Base-by-base conservation (phyloP, 35 echinoderm and acorn worm genomes). In the Apostichopus parvimensis region DNA sequence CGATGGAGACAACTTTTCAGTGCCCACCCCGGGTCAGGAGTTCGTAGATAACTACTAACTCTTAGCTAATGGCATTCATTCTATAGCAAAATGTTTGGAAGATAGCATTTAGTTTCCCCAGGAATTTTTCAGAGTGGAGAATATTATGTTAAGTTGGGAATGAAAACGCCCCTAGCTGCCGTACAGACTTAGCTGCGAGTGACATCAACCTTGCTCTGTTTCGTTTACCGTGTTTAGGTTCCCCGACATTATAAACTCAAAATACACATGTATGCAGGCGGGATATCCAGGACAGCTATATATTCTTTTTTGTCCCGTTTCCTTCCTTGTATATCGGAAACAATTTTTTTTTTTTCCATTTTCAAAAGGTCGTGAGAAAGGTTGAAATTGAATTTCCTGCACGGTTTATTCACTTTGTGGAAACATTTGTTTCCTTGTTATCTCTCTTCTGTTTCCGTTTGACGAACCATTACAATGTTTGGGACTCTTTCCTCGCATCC, bases 321-420 rank as follows among this genome's bases (percentile, higher is more conserved):
- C 79, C 79, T 82, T 82, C 79, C 79, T 82, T 82, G 79, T 82
- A 54, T 56, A 82, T 82, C 45, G 79, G 79, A 82, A 82, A 56
- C 55, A 56, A 17, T 84, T 61, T 84, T 58, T 84, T 84, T 84
- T 84, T 83, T 55, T 84, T 59, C 24, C 24, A 56, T 59, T 84
- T 58, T 58, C 15, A 13, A 25, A 20, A 84, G 81, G 81, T 84
- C 81, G 81, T 84, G 81, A 84, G 81, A 84, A 84, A 84, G 81
- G 81, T 84, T 84, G 81, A 58, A 21, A 59, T 21, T 58, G 7
- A 55, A 25, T 84, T 84, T 84, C 81, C 81, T 84, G 81, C 81
- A 84, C 24, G 81, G 81, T 58, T 84, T 84, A 84, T 84, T 84
- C 81, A 84, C 81, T 84, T 84, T 84, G 54, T 84, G 81, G 81